Evolutionary conservation across 2,888 invertebrate genomes (phyloP).

Genomic region (Tanypteryx hageni): DNA sequence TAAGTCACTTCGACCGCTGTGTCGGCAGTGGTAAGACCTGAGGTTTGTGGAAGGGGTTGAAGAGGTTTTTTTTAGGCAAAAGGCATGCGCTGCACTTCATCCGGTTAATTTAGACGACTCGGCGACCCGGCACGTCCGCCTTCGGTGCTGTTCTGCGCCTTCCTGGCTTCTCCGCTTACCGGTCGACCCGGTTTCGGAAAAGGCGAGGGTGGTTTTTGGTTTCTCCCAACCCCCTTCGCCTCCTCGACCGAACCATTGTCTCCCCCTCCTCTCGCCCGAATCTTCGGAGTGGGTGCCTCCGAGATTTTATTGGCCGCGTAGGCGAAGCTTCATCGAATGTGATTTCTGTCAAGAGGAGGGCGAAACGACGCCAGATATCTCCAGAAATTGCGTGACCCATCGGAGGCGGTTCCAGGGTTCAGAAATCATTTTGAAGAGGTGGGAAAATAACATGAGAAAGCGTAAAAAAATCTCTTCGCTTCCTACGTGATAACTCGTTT

Average conservation of each 20-base stretch:
- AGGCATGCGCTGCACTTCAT: neutral
- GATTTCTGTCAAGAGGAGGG: too few relatives aligned
- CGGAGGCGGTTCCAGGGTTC: too few relatives aligned
- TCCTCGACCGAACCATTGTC: slow-evolving; percentile 6
- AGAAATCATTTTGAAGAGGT: too few relatives aligned
- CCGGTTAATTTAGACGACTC: neutral
- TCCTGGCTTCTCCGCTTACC: neutral
- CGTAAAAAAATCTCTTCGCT: too few relatives aligned
- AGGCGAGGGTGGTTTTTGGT: neutral
- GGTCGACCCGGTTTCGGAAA: slow-evolving; percentile 11
- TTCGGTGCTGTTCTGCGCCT: neutral
- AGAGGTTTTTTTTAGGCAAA: neutral
- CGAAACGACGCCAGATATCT: too few relatives aligned
- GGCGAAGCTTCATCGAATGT: too few relatives aligned
- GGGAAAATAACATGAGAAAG: too few relatives aligned
- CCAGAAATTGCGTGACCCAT: too few relatives aligned
- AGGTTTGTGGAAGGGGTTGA: neutral
- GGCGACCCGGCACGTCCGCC: neutral
- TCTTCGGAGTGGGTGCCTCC: neutral
- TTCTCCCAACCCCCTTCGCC: neutral
- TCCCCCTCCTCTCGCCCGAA: neutral
- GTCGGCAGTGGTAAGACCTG: neutral
- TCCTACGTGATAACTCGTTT: too few relatives aligned
- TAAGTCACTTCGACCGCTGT: neutral
- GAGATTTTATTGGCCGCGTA: neutral